Conservation (phyloP, 2,113 vertebrate genomes). For the Alligator mississippiensis region DNA sequence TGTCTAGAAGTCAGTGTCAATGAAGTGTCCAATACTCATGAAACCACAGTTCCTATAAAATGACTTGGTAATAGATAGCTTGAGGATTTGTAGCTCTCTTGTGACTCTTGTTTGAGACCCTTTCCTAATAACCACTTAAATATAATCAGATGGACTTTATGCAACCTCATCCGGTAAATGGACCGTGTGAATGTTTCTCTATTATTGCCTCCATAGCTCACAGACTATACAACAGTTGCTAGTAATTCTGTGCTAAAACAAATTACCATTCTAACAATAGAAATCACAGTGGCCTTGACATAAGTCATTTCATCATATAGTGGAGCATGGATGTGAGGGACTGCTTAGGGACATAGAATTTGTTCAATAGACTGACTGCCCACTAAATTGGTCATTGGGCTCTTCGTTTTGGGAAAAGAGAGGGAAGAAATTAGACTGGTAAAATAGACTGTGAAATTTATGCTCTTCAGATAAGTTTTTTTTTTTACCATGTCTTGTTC, state of each 20-base stretch:
- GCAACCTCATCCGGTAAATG: conserved; percentile 74
- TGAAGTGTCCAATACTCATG: conserved; percentile 42
- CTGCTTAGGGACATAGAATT: conserved; percentile 3
- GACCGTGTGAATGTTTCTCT: conserved; percentile 62
- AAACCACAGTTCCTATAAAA: conserved; percentile 65
- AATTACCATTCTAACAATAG: conserved; percentile 68
- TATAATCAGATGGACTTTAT: conserved; percentile 77
- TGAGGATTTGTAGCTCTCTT: conserved; percentile 58
- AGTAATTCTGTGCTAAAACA: conserved; percentile 59
- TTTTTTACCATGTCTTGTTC: background rate
- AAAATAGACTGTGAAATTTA: conserved; percentile 28
- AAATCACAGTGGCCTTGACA: conserved; percentile 62
- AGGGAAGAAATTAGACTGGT: conserved; percentile 12
- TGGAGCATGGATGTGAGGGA: conserved; percentile 31
- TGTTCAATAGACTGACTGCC: conserved; percentile 30
- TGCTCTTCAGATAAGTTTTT: background rate
- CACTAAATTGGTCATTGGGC: conserved; percentile 4
- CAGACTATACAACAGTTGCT: conserved; percentile 44
- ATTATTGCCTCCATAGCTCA: conserved; percentile 63
- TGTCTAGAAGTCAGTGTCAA: conserved; percentile 55
- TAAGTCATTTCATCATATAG: conserved; percentile 54
- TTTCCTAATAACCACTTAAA: conserved; percentile 71
- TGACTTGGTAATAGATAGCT: conserved; percentile 39
- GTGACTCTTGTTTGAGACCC: conserved; percentile 56
- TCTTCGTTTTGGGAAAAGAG: background rate